A percentile compares a stretch with the other conserved stretches of the same genome.
phyloP scores from a whole-genome alignment of 2,113 vertebrate genomes.

The Porphyrio hochstetteri region DNA sequence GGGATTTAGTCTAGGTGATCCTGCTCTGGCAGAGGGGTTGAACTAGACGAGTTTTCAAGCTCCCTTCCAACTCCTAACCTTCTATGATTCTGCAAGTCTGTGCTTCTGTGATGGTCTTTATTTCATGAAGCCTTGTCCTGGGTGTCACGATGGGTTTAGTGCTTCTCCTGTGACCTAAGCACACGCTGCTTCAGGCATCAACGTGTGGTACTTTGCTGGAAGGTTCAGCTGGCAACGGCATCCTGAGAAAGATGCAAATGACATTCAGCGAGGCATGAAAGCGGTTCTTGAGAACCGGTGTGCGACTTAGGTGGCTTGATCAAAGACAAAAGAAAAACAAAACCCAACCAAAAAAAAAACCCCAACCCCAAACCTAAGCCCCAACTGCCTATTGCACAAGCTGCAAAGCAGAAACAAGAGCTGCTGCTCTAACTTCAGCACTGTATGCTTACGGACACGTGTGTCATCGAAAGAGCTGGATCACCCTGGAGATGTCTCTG shows the following conservation, averaged over 20 bases:
- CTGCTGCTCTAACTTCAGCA: background rate
- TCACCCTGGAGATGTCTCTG: background rate
- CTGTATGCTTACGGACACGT: fast-evolving
- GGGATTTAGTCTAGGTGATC: no score
- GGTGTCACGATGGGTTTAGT: background rate
- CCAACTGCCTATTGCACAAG: background rate
- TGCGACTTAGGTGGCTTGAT: background rate
- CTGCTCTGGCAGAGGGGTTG: no score
- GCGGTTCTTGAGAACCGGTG: background rate
- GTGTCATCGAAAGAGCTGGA: background rate
- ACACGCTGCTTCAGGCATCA: background rate
- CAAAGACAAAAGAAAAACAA: background rate
- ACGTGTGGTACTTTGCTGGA: background rate
- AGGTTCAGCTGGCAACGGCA: background rate
- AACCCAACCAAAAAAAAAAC: background rate
- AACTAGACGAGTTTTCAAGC: no score
- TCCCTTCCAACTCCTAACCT: no score
- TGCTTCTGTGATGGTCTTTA: background rate
- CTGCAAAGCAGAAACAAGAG: background rate
- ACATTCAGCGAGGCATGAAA: background rate
- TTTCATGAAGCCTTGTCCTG: background rate
- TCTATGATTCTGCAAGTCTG: no score
- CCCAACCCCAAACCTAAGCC: background rate
- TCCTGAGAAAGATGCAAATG: background rate
- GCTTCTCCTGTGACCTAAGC: background rate